Conservation (phyloP, 2,113 vertebrate genomes). For the Siphamia tubifer region DNA sequence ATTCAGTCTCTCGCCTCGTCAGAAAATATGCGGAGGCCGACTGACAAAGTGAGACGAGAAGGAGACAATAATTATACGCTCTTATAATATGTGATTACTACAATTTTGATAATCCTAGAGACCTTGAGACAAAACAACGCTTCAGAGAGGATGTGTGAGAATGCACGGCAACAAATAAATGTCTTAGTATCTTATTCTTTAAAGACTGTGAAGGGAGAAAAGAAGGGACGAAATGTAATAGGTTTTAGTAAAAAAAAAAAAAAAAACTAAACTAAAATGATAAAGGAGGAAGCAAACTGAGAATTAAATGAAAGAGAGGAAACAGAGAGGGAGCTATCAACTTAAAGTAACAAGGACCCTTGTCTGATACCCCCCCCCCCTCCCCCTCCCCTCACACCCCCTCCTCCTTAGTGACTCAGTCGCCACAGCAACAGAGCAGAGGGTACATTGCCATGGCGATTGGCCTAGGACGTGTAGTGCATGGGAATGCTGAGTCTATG, state of each 20-base stretch:
- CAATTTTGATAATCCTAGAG: conserved; percentile 28
- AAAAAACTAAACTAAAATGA: background rate
- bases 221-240: background rate
- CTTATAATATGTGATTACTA: background rate
- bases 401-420: conserved; percentile 71
- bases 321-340: conserved; percentile 12
- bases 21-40: background rate
- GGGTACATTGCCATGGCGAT: conserved; percentile 74
- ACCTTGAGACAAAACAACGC: background rate
- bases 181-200: background rate
- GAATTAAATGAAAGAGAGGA: conserved; percentile 2
- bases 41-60: background rate
- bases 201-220: background rate
- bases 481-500: conserved; percentile 77
- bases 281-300: background rate
- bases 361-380: conserved; percentile 62
- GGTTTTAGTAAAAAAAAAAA: background rate
- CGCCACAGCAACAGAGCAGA: conserved; percentile 82
- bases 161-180: background rate
- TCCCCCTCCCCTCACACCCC: conserved; percentile 31
- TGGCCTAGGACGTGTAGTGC: conserved; percentile 76
- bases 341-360: conserved; percentile 61
- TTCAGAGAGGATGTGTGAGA: background rate
- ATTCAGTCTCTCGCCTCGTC: conserved; percentile 40
- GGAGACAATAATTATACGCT: conserved; percentile 17